Evolutionary conservation across 92 coral and sea anemone genomes (phyloP), one percentile per base, ranked within the genome.

Genomic region (Diadumene lineata): DNA sequence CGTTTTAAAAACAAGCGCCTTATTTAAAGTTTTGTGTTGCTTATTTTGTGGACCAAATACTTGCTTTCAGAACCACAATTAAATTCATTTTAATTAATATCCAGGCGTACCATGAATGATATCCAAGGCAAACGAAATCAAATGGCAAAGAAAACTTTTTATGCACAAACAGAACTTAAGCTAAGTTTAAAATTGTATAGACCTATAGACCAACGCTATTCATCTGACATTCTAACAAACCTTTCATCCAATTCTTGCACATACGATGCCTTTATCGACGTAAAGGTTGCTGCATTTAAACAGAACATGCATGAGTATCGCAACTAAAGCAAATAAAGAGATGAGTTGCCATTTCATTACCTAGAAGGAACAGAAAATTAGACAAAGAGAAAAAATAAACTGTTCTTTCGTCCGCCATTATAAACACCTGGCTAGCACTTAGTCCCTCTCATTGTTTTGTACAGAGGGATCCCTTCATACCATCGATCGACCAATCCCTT

Each of bases 241-340:
- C 91, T 82, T 34, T 68, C 72, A 22, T 82, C 87, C 0, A 86
- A 68, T 43, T 86, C 91, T 17, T 29, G 66, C 0, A 86, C 91
- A 46, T 82, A 82, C 22, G 84, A 72, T 1, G 64, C 79, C 15
- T 77, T 69, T 34, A 66, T 68, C 31, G 72, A 22, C 23, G 75
- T 24, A 50, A 68, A 31, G 2, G 27, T 29, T n/a, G n/a, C 82
- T 78, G 43, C n/a, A 68, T 22, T 23, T 23, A 22, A 58, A 58
- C 26, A 58, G 13, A 7, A 22, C 2, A 24, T 11, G 26, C 26
- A 18, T 6, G 26, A 58, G 26, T 58, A 22, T 58, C 64, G 22
- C 4, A 16, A 58, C 2, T 24, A 7, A 2, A 18, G 4, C 1
- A 22, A 16, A 58, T 6, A 58, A 0, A 16, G 26, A 7, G 22